Evolutionary conservation across 2,888 invertebrate genomes (phyloP), one percentile per base, ranked within the genome.

Genomic region (Xestia sexstrigata): DNA sequence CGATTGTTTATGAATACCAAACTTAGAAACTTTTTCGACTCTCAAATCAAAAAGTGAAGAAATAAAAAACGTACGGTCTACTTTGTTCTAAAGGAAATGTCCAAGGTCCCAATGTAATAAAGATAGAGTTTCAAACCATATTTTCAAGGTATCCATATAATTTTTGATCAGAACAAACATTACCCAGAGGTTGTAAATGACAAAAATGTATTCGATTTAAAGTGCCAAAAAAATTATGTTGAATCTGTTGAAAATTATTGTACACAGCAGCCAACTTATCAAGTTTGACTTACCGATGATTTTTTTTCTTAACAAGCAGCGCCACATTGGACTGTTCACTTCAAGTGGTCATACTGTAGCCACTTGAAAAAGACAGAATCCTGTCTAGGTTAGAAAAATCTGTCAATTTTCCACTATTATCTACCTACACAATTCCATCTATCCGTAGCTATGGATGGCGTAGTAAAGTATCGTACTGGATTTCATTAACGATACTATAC

Each of bases 401-500:
- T 23, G 7, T 8, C 0, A 26, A 20, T 30, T 70, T 42, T 30
- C 17, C 42, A 52, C 30, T 6, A 23, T 49, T 23, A 30, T 9
- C 13, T 8, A 39, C 13, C 35, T 9, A 13, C 2, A 55, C 23
- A 70, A 52, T 70, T 52, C 35, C 39, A 39, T 39, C 39, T 9
- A 39, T 74, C 17, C 26, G 26, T 72, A 72, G 15, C 72, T 42
- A 55, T 6, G 42, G 11, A n/a, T 6, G 26, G 23, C 30, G 8
- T 70, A 42, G 11, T 49, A 68, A 39, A 68, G 52, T 45, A 11
- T 60, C 26, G 39, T 74, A 60, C 49, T 73, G 23, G 47, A 60
- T 74, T 60, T 60, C 26, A 74, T 60, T 47, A 74, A 39, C 35
- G 26, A 72, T 73, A 35, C 17, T 9, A n/a, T 0, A 70, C 30